These are phyloP conservation scores for Tortrix viridana DNA, from an alignment of 2,888 invertebrate genomes.

Conservation along the genomic window DNA sequence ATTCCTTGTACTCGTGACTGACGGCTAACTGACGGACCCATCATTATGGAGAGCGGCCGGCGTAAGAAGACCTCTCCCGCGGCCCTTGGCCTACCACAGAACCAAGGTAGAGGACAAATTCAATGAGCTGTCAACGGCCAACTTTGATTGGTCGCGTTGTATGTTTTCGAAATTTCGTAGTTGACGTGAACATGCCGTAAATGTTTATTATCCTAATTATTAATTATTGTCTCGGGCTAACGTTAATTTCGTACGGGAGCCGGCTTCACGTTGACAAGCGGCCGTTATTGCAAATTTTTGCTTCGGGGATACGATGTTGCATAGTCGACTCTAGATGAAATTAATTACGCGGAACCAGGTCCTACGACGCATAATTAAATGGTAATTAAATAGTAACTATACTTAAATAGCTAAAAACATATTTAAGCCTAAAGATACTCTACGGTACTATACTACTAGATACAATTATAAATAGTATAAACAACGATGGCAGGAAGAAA, in stretches of 20 bases:
- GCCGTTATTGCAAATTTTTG: constrained; percentile 15
- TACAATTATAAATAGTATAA: too few relatives aligned
- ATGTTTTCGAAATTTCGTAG: constrained; percentile 72
- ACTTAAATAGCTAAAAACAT: too few relatives aligned
- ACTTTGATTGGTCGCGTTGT: constrained; percentile 59
- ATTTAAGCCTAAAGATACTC: too few relatives aligned
- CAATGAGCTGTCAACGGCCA: constrained; percentile 63
- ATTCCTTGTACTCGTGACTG: constrained; percentile 80
- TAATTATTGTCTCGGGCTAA: constrained; percentile 63
- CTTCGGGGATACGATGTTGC: neutral
- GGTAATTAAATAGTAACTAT: too few relatives aligned
- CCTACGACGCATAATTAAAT: too few relatives aligned
- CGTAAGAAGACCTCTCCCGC: constrained; percentile 57
- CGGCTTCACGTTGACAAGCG: constrained; percentile 45
- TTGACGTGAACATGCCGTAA: constrained; percentile 68
- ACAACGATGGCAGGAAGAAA: too few relatives aligned
- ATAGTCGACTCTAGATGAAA: too few relatives aligned
- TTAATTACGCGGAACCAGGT: too few relatives aligned
- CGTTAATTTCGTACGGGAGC: constrained; percentile 56
- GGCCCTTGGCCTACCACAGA: constrained; percentile 53
- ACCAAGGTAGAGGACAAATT: constrained; percentile 57
- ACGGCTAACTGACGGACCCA: constrained; percentile 77
- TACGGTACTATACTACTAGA: too few relatives aligned
- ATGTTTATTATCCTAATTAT: constrained; percentile 76
- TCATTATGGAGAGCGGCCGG: constrained; percentile 71